phyloP scores from a whole-genome alignment of 1,140 invertebrate species.

The Rhizoglyphus robini region DNA sequence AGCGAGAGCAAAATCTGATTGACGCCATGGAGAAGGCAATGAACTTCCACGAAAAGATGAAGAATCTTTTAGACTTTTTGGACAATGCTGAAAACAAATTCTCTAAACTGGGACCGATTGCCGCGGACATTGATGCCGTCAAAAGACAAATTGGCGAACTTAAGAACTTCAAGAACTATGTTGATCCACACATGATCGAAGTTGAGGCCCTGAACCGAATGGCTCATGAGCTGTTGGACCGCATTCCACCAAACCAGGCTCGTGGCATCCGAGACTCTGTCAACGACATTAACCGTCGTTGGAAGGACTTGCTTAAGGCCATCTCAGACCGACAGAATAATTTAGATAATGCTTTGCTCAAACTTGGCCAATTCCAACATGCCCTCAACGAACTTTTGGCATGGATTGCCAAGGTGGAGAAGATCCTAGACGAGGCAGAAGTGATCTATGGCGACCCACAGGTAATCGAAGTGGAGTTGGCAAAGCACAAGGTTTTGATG shows the following conservation, averaged over 20 bases:
- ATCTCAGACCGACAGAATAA: constrained; percentile 81
- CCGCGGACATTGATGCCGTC: constrained; percentile 82
- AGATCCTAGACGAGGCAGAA: constrained; percentile 67
- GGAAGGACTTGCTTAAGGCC: constrained; percentile 56
- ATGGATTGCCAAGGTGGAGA: constrained; percentile 81
- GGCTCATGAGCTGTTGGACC: constrained; percentile 79
- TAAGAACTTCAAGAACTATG: constrained; percentile 79
- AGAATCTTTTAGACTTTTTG: constrained; percentile 83
- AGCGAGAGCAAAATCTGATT: constrained; percentile 82
- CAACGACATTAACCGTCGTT: constrained; percentile 70
- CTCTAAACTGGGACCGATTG: constrained; percentile 63
- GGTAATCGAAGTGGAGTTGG: constrained; percentile 85
- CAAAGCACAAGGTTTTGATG: constrained; percentile 84
- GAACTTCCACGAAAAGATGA: constrained; percentile 90
- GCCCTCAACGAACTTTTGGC: constrained; percentile 79
- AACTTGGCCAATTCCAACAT: constrained; percentile 92
- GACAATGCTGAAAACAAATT: constrained; percentile 76
- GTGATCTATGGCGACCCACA: constrained; percentile 72
- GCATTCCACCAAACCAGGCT: constrained; percentile 73
- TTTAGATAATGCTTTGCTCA: constrained; percentile 76
- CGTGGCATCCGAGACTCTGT: constrained; percentile 77
- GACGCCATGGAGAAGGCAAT: constrained; percentile 95
- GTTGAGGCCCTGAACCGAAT: constrained; percentile 86
- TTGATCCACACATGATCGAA: constrained; percentile 93
- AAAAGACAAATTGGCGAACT: constrained; percentile 86